These are phyloP conservation scores for Prenolepis imparis DNA, from an alignment of 2,888 invertebrate species.

Conservation along the genomic window DNA sequence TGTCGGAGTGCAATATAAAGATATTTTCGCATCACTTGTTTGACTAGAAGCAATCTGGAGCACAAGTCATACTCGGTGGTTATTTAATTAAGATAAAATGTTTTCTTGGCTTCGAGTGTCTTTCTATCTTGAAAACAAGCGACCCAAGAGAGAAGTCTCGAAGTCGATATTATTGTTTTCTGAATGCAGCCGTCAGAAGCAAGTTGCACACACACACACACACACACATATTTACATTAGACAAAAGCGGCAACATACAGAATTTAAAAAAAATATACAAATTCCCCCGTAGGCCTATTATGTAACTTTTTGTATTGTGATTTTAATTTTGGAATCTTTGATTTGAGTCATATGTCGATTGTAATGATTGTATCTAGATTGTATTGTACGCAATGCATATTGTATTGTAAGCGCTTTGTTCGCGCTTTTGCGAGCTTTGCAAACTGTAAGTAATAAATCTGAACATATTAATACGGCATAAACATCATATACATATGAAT, in stretches of 20 bases:
- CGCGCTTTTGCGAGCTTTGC: background rate
- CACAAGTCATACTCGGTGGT: background rate
- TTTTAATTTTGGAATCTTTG: background rate
- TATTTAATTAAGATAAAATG: constrained; percentile 20
- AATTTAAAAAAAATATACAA: background rate
- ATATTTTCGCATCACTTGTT: background rate
- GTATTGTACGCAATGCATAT: background rate
- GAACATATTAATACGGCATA: no score
- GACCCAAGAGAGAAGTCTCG: background rate
- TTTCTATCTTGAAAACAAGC: constrained; percentile 8
- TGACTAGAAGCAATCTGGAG: background rate
- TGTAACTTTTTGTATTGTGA: background rate
- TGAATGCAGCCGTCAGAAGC: background rate
- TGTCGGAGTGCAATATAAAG: background rate
- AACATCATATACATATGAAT: no score
- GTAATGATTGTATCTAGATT: no score
- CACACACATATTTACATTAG: background rate
- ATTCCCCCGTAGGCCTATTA: background rate
- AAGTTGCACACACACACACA: background rate
- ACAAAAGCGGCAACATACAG: background rate
- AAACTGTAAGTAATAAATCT: background rate
- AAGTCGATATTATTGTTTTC: constrained; percentile 12
- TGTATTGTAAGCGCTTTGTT: background rate
- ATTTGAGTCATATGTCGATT: background rate
- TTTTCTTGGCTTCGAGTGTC: background rate